Percentiles rank a stretch among this genome's conserved stretches.
Evolutionary conservation across 1,140 invertebrate species (phyloP).

Genomic region (Temnothorax nylanderi): DNA sequence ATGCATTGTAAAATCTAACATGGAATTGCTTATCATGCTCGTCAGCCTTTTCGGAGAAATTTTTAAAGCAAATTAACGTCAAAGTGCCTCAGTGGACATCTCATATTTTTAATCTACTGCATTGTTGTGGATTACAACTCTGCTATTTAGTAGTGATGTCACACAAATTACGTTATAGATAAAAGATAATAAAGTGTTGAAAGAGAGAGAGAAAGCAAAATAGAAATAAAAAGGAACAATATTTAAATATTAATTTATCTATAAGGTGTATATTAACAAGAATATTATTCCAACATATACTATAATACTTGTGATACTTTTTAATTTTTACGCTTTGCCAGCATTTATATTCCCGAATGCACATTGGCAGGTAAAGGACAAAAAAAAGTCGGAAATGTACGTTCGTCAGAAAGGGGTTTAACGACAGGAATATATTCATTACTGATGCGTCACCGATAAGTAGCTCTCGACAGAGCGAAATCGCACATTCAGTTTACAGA

Average conservation of each 20-base stretch:
- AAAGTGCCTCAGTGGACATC: neutral
- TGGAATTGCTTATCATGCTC: slow-evolving; percentile 14
- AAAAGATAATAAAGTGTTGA: slow-evolving; percentile 10
- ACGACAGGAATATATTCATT: slow-evolving; percentile 33
- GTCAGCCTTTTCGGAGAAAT: neutral
- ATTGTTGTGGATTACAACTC: neutral
- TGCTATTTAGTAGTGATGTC: neutral
- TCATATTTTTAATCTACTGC: slow-evolving; percentile 4
- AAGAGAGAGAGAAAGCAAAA: neutral
- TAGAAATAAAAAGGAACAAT: neutral
- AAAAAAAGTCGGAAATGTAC: neutral
- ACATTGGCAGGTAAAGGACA: neutral
- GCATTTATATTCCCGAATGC: neutral
- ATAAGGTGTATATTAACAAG: neutral
- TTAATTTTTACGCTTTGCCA: neutral
- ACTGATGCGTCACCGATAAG: slow-evolving; percentile 48
- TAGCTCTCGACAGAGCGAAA: slow-evolving; percentile 38
- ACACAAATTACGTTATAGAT: neutral
- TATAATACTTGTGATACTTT: neutral
- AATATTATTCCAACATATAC: neutral
- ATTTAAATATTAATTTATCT: neutral
- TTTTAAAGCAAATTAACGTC: slow-evolving; percentile 30
- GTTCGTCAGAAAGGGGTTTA: neutral
- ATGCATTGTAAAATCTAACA: slow-evolving; percentile 6
- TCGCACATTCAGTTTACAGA: slow-evolving; percentile 54